These are phyloP conservation scores for Antheraea yamamai DNA, from an alignment of 2,888 invertebrate genomes.

Conservation along the genomic window DNA sequence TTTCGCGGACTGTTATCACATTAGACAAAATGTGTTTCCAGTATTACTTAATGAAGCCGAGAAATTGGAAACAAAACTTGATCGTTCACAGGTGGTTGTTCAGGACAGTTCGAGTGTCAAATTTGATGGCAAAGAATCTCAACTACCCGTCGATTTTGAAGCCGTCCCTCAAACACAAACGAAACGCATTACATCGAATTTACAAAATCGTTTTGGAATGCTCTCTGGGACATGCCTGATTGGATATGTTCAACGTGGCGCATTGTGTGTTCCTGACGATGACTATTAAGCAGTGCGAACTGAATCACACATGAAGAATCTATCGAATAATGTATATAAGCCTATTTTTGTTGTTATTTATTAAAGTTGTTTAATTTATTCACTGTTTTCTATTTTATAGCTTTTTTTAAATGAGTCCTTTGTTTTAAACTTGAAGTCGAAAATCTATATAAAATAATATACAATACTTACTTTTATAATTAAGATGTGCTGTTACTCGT, in stretches of 20 bases:
- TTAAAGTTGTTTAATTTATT: not conserved
- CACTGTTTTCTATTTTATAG: not conserved
- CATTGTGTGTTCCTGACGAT: constrained; percentile 4
- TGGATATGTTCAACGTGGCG: not conserved
- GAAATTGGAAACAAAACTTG: not conserved
- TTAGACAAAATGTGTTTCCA: not conserved
- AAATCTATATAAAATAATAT: too few species aligned
- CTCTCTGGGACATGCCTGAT: not conserved
- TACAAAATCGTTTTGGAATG: constrained; percentile 2
- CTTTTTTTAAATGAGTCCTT: not conserved
- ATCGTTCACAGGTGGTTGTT: not conserved
- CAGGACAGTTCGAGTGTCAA: not conserved
- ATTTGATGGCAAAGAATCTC: not conserved
- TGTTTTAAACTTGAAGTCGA: not conserved
- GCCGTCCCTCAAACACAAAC: not conserved
- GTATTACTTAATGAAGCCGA: too few species aligned
- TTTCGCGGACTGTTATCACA: not conserved
- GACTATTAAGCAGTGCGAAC: not conserved
- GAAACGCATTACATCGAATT: not conserved
- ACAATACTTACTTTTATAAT: too few species aligned
- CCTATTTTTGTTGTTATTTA: not conserved
- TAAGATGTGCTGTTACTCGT: too few species aligned
- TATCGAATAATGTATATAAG: too few species aligned
- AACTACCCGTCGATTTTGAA: not conserved
- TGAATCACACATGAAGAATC: not conserved